A percentile compares a stretch with the other conserved stretches of the same genome.
phyloP scores from a whole-genome alignment of 2,888 invertebrate species.

The Pammene aurita region DNA sequence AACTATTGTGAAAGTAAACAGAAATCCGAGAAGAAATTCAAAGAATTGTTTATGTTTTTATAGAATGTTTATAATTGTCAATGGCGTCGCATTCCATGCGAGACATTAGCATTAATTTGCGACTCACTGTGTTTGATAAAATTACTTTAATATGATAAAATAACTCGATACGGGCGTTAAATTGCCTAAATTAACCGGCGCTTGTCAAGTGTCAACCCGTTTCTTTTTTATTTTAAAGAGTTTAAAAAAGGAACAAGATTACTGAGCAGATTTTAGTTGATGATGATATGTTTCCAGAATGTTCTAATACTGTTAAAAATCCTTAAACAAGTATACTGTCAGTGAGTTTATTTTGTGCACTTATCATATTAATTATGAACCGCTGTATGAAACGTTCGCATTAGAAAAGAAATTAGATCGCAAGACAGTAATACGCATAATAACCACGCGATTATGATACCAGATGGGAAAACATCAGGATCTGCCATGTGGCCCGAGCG shows the following conservation, averaged over 20 bases:
- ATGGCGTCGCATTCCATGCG: constrained; percentile 60
- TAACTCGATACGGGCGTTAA: constrained; percentile 54
- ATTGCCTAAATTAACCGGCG: constrained; percentile 64
- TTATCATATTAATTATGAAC: too few species aligned
- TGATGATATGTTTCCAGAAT: too few species aligned
- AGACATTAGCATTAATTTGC: constrained; percentile 71
- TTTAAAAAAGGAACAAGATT: constrained; percentile 31
- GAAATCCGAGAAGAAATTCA: constrained; percentile 36
- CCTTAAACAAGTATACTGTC: too few species aligned
- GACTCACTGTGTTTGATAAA: constrained; percentile 60
- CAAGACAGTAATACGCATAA: constrained; percentile 21
- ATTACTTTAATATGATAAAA: constrained; percentile 43
- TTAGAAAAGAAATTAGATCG: neutral
- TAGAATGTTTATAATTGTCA: constrained; percentile 51
- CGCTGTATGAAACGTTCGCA: neutral
- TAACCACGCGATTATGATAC: constrained; percentile 46
- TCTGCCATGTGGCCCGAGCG: constrained; percentile 60
- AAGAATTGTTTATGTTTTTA: constrained; percentile 59
- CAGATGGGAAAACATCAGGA: constrained; percentile 55
- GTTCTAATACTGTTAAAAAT: too few species aligned
- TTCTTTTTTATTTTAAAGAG: constrained; percentile 52
- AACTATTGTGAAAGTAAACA: constrained; percentile 27
- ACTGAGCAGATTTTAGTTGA: neutral
- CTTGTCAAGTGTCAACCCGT: constrained; percentile 55
- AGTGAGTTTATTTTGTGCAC: too few species aligned